Conservation (phyloP, 2,797 vertebrate genomes). For the Chelon auratus region DNA sequence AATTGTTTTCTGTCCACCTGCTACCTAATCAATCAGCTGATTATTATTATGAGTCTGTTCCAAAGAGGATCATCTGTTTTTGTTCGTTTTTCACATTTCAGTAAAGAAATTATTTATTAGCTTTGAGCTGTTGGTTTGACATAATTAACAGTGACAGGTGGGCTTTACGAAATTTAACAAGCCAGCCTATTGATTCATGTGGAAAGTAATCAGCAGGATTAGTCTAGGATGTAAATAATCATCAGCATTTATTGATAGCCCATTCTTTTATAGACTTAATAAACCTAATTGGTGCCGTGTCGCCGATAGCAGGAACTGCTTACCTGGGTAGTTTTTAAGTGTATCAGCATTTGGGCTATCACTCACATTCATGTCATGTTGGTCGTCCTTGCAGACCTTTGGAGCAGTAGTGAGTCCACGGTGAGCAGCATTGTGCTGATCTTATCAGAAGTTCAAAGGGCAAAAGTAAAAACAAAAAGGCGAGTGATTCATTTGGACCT, state of each 20-base stretch:
- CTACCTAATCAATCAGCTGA: background rate
- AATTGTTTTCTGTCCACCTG: background rate
- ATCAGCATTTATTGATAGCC: background rate
- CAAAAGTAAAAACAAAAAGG: constrained; percentile 5
- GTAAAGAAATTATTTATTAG: background rate
- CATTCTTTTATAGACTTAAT: background rate
- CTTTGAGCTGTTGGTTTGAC: background rate
- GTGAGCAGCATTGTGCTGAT: constrained; percentile 12
- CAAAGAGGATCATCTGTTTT: background rate
- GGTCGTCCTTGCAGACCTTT: constrained; percentile 69
- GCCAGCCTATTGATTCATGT: too few species aligned
- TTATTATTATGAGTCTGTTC: background rate
- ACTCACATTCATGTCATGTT: constrained; percentile 23
- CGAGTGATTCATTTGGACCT: constrained; percentile 23
- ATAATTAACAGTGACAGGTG: background rate
- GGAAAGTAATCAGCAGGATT: background rate
- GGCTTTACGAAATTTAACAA: background rate
- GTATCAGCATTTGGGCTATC: constrained; percentile 26
- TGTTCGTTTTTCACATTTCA: background rate
- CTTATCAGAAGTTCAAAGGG: constrained; percentile 76
- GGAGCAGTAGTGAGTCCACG: constrained; percentile 42
- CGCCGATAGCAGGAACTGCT: constrained; percentile 31
- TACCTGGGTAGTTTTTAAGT: constrained; percentile 10
- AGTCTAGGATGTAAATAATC: constrained; percentile 1
- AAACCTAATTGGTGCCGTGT: background rate